Base-by-base conservation (phyloP, 1,140 invertebrate species). In the Atta cephalotes region DNA sequence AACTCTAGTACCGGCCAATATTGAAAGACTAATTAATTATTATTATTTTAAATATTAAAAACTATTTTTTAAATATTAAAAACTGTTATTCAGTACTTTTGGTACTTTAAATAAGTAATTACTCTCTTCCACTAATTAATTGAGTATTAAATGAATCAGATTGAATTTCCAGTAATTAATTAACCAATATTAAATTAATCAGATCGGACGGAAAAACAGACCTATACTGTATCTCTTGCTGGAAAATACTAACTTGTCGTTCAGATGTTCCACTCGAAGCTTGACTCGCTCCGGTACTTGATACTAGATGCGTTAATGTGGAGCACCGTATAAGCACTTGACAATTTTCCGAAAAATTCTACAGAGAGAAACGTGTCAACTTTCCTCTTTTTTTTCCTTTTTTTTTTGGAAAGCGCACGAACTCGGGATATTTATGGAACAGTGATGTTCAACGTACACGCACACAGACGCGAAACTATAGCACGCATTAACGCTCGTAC, bases 401-500 rank as follows among this genome's bases (percentile, higher is more conserved):
- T 65, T n/a, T 65, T 65, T 35, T 62, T 62, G 28, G 12, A 60
- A 28, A 18, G n/a, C 35, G 6, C 10, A 39, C 21, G 21, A 18
- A 70, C 39, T 1, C 65, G 18, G 25, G 68, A 74, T 31, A 80
- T 66, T 66, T 51, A 65, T 45, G 62, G 51, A 21, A 35, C 31
- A 3, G 28, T 12, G 28, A 28, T 56, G 71, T 56, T 28, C 39
- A 18, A 62, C 58, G 21, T 14, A n/a, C 74, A 9, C 12, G 4
- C 62, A 53, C 14, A 80, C 45, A 21, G 31, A 45, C 21, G 6
- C 39, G 12, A 62, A 18, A 74, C 35, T 74, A 21, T 62, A 62
- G 14, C 39, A 28, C 70, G 70, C 53, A 74, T 82, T 82, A 62
- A 35, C 68, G 77, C 60, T 9, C 62, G 25, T 10, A 12, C 53